Conservation (phyloP, 2,797 vertebrate species). For the Rhinophrynus dorsalis region DNA sequence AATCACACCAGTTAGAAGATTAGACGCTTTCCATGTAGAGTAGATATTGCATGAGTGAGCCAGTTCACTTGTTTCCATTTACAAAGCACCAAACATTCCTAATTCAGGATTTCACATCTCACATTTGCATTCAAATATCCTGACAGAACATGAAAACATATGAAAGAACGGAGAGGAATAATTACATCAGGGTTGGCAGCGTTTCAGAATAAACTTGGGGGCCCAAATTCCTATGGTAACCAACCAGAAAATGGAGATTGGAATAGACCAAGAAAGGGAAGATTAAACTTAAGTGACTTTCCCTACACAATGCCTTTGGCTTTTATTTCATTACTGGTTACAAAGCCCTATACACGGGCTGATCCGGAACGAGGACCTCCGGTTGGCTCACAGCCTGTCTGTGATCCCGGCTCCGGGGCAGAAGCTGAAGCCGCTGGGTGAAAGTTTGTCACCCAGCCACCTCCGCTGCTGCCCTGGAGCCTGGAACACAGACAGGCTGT, state of each 20-base stretch:
- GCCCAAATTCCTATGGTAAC: slow-evolving; percentile 12
- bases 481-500: no score
- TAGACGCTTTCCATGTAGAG: no score
- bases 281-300: background rate
- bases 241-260: slow-evolving; percentile 2
- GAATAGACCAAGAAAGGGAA: background rate
- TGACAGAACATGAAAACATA: background rate
- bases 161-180: slow-evolving; percentile 2
- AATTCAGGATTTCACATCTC: background rate
- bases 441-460: no score
- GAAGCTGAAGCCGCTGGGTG: no score
- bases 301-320: background rate
- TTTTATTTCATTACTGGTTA: slow-evolving; percentile 28
- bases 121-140: slow-evolving; percentile 25
- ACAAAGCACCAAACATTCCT: background rate
- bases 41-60: slow-evolving; percentile 5
- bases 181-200: background rate
- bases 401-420: no score
- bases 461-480: no score
- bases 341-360: no score
- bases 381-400: no score
- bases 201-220: background rate
- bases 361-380: no score
- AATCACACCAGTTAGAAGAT: no score
- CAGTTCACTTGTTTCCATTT: background rate